These are phyloP conservation scores for Emydocephalus ijimae DNA, from an alignment of 2,113 vertebrate genomes.

Conservation along the genomic window DNA sequence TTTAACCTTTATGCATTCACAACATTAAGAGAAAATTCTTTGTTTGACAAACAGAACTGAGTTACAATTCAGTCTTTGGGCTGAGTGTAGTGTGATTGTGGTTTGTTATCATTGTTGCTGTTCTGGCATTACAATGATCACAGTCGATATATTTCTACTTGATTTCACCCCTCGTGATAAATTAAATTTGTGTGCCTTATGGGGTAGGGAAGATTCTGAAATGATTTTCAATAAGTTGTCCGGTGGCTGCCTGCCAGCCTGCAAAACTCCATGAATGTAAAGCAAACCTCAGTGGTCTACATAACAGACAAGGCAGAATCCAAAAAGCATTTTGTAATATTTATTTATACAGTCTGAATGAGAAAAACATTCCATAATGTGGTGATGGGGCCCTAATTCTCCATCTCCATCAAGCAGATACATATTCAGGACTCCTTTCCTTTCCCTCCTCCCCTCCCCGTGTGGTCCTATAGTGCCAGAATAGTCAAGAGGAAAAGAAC, in stretches of 20 bases:
- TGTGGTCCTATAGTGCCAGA: conserved; percentile 37
- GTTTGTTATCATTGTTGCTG: background rate
- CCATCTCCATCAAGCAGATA: conserved; percentile 48
- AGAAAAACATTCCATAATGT: conserved; percentile 55
- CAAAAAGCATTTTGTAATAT: conserved; percentile 63
- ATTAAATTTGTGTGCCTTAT: conserved; percentile 43
- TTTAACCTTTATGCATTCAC: too few species aligned
- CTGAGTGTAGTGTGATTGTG: conserved; percentile 13
- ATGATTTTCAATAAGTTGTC: conserved; percentile 55
- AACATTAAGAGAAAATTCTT: background rate
- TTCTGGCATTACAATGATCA: conserved; percentile 15
- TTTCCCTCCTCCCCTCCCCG: background rate
- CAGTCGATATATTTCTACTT: conserved; percentile 13
- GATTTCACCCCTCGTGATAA: conserved; percentile 20
- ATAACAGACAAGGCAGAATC: conserved; percentile 48
- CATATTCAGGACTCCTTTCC: conserved; percentile 38
- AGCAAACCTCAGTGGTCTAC: conserved; percentile 55
- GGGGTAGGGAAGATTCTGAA: conserved; percentile 32
- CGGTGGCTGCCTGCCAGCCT: conserved; percentile 58
- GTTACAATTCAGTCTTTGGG: background rate
- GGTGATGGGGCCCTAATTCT: conserved; percentile 55
- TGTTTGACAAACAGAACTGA: background rate
- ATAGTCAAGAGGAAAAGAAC: conserved; percentile 41
- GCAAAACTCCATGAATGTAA: conserved; percentile 57
- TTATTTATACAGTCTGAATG: conserved; percentile 67